phyloP scores from a whole-genome alignment of 2,888 invertebrate species.

The Epsilonema sp. region DNA sequence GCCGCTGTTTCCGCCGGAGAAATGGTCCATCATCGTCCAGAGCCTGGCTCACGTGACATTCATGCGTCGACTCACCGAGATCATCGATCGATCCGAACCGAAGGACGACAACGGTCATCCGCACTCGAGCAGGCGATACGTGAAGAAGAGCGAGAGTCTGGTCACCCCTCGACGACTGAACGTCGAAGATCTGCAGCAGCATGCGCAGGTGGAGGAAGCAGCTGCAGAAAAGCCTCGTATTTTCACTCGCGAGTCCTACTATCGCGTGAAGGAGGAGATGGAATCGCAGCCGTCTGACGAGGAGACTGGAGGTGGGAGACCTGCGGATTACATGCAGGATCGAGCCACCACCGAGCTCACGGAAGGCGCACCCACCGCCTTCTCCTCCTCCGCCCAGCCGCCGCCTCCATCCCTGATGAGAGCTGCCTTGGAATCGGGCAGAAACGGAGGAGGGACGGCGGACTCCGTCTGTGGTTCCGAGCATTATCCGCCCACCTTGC shows the following conservation, averaged over 20 bases:
- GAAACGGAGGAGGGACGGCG: too few species aligned
- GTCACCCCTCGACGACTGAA: background rate
- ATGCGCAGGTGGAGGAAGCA: too few species aligned
- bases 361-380: background rate
- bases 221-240: background rate
- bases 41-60: conserved; percentile 4
- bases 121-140: background rate
- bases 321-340: background rate
- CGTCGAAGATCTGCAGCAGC: background rate
- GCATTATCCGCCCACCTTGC: background rate
- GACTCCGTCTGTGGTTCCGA: background rate
- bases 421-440: too few species aligned
- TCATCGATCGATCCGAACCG: background rate
- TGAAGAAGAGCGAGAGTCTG: background rate
- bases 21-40: conserved; percentile 6
- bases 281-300: background rate
- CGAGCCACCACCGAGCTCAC: background rate
- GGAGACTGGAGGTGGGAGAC: background rate
- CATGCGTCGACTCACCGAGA: background rate
- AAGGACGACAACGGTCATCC: background rate
- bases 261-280: background rate
- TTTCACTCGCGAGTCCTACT: background rate
- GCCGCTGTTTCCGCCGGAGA: conserved; percentile 2
- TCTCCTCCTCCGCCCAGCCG: background rate
- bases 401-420: background rate